Base-by-base conservation (phyloP, 2,113 vertebrate genomes). In the Cygnus buccinator region DNA sequence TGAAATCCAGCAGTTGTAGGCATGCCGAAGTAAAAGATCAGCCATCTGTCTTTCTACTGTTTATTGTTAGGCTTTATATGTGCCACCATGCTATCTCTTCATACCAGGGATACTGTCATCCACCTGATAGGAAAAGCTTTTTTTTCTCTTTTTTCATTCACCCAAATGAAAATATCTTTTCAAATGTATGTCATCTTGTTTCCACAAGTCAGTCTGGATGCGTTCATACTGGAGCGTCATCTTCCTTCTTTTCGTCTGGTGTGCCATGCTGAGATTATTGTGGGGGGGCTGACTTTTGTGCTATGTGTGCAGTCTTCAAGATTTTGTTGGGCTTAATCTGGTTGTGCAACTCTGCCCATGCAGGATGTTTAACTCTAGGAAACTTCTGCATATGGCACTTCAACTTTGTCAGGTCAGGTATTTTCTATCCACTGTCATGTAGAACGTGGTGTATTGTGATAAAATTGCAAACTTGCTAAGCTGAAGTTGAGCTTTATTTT, bases 281-380 rank as follows among this genome's bases (percentile, higher is more conserved):
- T 57, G 11, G 10, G 23, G n/a, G 22, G 19, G 20, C 25, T 25
- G 44, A 23, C n/a, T 73, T 59, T 8, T 33, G 20, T 55, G 41
- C 41, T 39, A 2, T 6, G 2, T 23, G 3, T 74, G 26, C 19
- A 8, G 41, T 17, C 68, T 29, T 54, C 22, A 1, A 2, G 46
- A 28, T 44, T 70, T 78, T 75, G 19, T 5, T 3, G 7, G 10
- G 43, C 46, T 80, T 89, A 54, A 65, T 72, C 21, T 58, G 26
- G 35, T 31, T 2, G 6, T 79, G 28, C 9, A 59, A 6, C n/a
- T 10, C 35, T 48, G 26, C 44, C 21, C 28, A 0, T 31, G 58
- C n/a, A 28, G 35, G 31, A 22, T 73, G 5, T 61, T 43, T 29
- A 10, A 25, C 46, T 35, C 33, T 33, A 70, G 82, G 28, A 61